Evolutionary conservation across 2,797 vertebrate species (phyloP), one percentile per base, ranked within the genome.

Genomic region (Hippoglossus hippoglossus): DNA sequence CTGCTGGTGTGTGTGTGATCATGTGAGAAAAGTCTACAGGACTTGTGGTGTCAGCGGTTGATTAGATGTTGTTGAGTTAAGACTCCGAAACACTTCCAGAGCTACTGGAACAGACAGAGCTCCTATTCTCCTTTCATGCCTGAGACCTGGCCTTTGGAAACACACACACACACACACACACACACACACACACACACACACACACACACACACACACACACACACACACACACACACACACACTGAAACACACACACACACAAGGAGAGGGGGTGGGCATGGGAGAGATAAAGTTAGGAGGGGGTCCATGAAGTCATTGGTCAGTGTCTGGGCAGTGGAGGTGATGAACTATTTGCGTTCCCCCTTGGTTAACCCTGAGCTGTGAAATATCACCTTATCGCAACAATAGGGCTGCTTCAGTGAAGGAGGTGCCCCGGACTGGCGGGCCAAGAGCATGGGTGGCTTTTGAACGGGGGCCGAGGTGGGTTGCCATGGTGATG

Each of bases 371-470:
- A 93, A 93, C 89, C 90, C 82, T 59, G 67, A 31, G 26, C 82
- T 86, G 87, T 94, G 91, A 94, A 94, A 94, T 93, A 94, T 93
- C 92, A 93, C 93, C 93, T 91, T 88, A 90, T 93, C 90, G 75
- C 89, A 91, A 93, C 94, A 93, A 94, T 92, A 71, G 87, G 70
- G 79, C 84, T 71, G 80, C 84, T 86, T 87, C 80, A 84, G 65
- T 87, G 82, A 84, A 85, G 74, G 87, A 84, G 86, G 78, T 80
- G 75, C 79, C 71, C 64, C 58, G 69, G 57, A 47, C 85, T 81
- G 85, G 86, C 87, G 87, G 75, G 90, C 84, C 86, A 82, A 87
- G 84, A 84, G 75, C 66, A 58, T 46, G 81, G 81, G 79, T 85
- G 83, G 69, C 87, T 91, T 92, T 91, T 90, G 80, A 92, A 82